Evolutionary conservation across 2,888 invertebrate species (phyloP), one percentile per base, ranked within the genome.

Genomic region (Drosophila meridionalis): DNA sequence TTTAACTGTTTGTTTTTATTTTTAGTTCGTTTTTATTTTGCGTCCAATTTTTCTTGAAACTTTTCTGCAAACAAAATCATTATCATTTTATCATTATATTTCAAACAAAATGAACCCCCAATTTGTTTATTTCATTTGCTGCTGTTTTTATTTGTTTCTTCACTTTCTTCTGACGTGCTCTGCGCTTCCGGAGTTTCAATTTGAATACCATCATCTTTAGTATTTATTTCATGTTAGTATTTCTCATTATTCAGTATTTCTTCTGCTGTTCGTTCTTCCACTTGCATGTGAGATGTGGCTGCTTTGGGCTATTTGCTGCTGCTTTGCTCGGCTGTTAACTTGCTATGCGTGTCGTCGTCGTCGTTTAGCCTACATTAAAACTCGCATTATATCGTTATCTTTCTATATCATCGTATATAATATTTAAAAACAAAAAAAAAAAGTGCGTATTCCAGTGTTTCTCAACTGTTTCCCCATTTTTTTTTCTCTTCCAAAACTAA

Each of bases 301-400:
- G 60, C 48, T 50, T 62, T 69, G 80, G 78, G 78, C 80, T 83
- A 83, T 81, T 77, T 73, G 58, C 60, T 73, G 58, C 60, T 75
- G 71, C 59, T 76, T 64, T 69, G 75, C 71, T 71, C 66, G 76
- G 76, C 55, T 73, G 28, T 66, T 48, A 57, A 43, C 47, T 62
- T 61, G 66, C 63, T 70, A 8, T 48, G 52, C 53, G 55, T 69
- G 42, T 72, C 52, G 53, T 47, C 45, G 20, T 48, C 48, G 28
- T 65, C 65, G 60, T 72, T 48, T 38, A 57, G 72, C 60, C 73
- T 73, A 58, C 48, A 55, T 72, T 67, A 43, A 81, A 73, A 76
- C 75, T 79, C 79, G 71, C 69, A 73, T 81, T 83, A 74, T 77
- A 81, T 85, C 79, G 86, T 84, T 83, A 86, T 81, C 69, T 61